Evolutionary conservation across 2,888 invertebrate genomes (phyloP), one percentile per base, ranked within the genome.

Genomic region (Ectemnius continuus): DNA sequence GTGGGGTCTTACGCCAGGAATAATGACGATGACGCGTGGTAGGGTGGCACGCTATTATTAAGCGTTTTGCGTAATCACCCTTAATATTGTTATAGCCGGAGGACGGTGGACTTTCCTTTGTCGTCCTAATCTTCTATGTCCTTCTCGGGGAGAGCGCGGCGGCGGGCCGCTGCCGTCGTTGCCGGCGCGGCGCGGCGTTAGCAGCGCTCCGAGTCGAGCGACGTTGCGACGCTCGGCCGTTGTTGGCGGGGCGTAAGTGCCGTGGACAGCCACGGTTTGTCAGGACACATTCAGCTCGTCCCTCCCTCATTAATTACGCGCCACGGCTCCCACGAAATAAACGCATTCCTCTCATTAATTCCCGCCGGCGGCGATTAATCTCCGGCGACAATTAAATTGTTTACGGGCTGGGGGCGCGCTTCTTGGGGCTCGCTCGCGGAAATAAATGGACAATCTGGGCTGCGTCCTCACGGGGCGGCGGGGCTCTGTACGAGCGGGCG

Each of bases 281-380:
- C 83, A 76, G 73, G 67, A 75, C 75, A 75, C 83, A 78, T 83
- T 84, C 79, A 80, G 78, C 78, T 28, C 68, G 76, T 84, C 75
- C 77, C 74, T 79, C 36, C 36, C 79, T 81, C 82, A 87, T 86
- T 85, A 87, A 87, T 87, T 85, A 86, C 85, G 72, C 46, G 61
- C 74, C 63, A 73, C 72, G 74, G 76, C 76, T 72, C 64, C 73
- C 59, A 62, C 70, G 83, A 79, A 85, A 85, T 84, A 82, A 85
- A 83, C 84, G 82, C 84, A 82, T 84, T 83, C 81, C 82, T 79
- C 81, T 82, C 86, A 86, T 87, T 87, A 87, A 86, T 87, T 81
- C 80, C 78, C 66, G 36, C 36, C 74, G 73, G 67, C 47, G 70
- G 68, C 77, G 76, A 85, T 87, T 87, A 86, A 87, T 87, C 84